Percentiles rank a stretch among this genome's conserved stretches.
Conservation (phyloP, 2,888 invertebrate species). For the Eustalomyia histrio region DNA sequence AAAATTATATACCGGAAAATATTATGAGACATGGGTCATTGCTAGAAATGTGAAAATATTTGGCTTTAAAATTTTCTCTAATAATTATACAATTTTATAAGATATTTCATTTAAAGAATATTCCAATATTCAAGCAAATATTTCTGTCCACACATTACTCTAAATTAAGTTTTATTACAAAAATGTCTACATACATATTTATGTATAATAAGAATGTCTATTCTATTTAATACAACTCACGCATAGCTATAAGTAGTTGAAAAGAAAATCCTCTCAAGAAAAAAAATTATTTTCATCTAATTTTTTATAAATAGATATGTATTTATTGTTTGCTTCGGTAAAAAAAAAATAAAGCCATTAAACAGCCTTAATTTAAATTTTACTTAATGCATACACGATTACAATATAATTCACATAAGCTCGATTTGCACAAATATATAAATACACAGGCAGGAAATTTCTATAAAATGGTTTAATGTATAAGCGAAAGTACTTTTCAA, state of each 20-base stretch:
- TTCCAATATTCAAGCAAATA: no score
- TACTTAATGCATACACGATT: slow-evolving; percentile 35
- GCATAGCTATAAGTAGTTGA: slow-evolving; percentile 7
- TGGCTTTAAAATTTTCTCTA: no score
- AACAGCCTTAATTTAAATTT: slow-evolving; percentile 45
- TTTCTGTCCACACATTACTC: no score
- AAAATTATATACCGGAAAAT: no score
- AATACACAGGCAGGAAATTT: neutral
- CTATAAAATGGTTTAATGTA: neutral
- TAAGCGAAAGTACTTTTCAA: neutral
- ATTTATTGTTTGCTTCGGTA: neutral
- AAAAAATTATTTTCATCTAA: no score
- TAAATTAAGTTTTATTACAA: no score
- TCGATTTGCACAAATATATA: slow-evolving; percentile 23
- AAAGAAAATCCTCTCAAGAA: slow-evolving; percentile 28
- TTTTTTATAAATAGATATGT: slow-evolving; percentile 19
- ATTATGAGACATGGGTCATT: no score
- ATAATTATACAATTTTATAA: no score
- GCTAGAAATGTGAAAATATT: no score
- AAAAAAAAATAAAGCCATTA: slow-evolving; percentile 28
- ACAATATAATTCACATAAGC: slow-evolving; percentile 45
- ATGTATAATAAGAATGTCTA: no score
- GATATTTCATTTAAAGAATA: no score
- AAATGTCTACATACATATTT: no score
- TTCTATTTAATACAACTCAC: neutral